These are phyloP conservation scores for Riparia riparia DNA, from an alignment of 2,113 vertebrate genomes.

Conservation along the genomic window DNA sequence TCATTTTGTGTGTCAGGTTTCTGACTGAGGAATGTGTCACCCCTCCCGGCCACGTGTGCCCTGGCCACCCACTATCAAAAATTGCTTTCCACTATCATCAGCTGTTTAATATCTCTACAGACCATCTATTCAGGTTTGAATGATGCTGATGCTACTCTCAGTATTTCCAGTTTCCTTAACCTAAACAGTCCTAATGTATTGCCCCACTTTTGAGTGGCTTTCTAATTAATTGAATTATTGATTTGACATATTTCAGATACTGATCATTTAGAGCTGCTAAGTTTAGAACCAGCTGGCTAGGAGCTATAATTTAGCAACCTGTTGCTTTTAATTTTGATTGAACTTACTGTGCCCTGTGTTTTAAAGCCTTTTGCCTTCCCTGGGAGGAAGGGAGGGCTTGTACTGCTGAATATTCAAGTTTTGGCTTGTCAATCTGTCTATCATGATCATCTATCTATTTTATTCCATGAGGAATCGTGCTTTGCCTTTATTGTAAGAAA, in stretches of 20 bases:
- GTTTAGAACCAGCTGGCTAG: neutral
- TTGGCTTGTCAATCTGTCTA: neutral
- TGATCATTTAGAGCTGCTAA: neutral
- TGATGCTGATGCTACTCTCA: neutral
- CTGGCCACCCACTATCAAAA: neutral
- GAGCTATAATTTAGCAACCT: neutral
- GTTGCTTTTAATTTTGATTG: neutral
- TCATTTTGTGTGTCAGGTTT: neutral
- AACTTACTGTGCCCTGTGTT: neutral
- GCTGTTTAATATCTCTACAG: neutral
- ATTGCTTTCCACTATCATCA: neutral
- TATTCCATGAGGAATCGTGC: neutral
- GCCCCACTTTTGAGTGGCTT: neutral
- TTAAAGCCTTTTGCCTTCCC: neutral
- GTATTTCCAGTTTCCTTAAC: neutral
- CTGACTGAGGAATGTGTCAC: neutral
- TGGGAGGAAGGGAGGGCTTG: neutral
- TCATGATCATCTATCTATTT: neutral
- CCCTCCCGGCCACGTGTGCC: neutral
- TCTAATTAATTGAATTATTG: conserved; percentile 29
- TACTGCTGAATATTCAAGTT: neutral
- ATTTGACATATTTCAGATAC: neutral
- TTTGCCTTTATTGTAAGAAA: neutral
- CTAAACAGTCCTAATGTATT: neutral
- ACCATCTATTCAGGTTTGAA: neutral